Conservation (phyloP, 1,140 invertebrate species). For the Tribolium castaneum region DNA sequence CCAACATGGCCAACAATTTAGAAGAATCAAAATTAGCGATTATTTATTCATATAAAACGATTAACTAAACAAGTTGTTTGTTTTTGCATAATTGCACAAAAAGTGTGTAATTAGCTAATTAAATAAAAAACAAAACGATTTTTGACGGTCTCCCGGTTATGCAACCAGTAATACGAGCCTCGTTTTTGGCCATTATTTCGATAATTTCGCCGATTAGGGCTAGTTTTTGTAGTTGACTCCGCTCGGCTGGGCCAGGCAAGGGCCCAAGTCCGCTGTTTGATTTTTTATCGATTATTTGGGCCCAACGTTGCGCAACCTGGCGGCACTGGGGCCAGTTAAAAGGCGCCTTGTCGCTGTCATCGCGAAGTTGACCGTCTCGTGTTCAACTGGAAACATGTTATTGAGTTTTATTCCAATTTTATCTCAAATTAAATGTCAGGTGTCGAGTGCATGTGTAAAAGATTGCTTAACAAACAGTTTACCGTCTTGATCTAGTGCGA, state of each 20-base stretch:
- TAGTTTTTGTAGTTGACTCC: neutral
- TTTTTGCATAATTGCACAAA: no score
- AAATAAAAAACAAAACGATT: no score
- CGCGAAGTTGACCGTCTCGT: constrained; percentile 41
- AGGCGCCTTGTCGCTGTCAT: constrained; percentile 16
- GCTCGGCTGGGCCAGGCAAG: no score
- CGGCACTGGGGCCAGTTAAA: neutral
- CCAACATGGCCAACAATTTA: no score
- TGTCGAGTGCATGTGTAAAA: constrained; percentile 58
- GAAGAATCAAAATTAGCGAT: neutral
- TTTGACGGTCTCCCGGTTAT: no score
- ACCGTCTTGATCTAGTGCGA: constrained; percentile 64
- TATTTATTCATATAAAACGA: neutral
- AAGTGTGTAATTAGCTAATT: no score
- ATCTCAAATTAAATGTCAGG: constrained; percentile 62
- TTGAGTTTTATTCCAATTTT: constrained; percentile 61
- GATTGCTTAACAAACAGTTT: constrained; percentile 60
- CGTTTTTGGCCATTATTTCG: no score
- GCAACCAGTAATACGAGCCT: no score
- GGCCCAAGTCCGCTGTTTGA: no score
- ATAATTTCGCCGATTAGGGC: no score
- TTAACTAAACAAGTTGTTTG: no score
- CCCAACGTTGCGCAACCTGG: constrained; percentile 5
- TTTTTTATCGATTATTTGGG: neutral
- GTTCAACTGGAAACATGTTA: constrained; percentile 62